These are phyloP conservation scores for Saturnia japonica DNA, from an alignment of 2,888 invertebrate genomes.

Conservation along the genomic window DNA sequence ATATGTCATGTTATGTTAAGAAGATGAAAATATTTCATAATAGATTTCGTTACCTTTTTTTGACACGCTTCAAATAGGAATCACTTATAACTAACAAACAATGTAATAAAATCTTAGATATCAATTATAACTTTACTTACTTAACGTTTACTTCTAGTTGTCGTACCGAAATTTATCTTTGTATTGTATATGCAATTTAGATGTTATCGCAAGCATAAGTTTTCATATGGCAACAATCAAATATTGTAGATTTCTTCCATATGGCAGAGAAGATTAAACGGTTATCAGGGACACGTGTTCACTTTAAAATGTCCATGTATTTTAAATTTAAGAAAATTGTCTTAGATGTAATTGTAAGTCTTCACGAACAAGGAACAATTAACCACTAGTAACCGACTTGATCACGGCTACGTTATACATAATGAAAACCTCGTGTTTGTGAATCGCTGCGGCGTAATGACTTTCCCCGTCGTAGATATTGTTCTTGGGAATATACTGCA, in stretches of 20 bases:
- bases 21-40: no score
- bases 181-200: no score
- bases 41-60: no score
- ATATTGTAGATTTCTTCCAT: not conserved
- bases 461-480: not conserved
- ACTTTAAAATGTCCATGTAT: not conserved
- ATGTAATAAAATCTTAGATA: no score
- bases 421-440: not conserved
- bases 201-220: no score
- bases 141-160: no score
- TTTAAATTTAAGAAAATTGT: not conserved
- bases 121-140: no score
- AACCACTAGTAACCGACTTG: not conserved
- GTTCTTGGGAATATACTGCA: not conserved
- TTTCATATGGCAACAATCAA: not conserved
- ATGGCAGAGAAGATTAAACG: not conserved
- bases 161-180: no score
- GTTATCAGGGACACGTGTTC: not conserved
- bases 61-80: no score
- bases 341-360: not conserved
- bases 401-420: not conserved
- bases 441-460: no score
- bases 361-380: not conserved
- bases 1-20: no score
- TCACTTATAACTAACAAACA: no score